A percentile compares a stretch with the other conserved stretches of the same genome.
Evolutionary conservation across 2,113 vertebrate species (phyloP).

Genomic region (Tetrax tetrax): DNA sequence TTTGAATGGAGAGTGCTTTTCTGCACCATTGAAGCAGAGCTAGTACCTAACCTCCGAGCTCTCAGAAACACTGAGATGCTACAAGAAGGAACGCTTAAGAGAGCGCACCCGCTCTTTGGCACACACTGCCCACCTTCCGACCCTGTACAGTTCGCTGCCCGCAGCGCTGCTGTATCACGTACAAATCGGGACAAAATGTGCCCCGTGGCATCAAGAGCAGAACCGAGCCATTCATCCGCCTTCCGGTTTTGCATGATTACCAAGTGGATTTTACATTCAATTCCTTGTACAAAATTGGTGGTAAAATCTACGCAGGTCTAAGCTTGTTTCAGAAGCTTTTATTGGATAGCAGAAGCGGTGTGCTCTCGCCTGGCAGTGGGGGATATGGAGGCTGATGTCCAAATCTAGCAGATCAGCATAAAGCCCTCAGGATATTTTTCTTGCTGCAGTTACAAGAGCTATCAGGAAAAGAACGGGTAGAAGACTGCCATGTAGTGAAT

Average conservation of each 20-base stretch:
- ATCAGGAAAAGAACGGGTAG: background rate
- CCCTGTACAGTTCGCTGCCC: background rate
- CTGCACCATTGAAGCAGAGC: background rate
- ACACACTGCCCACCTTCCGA: rapidly evolving
- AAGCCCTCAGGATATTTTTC: slow-evolving; percentile 45
- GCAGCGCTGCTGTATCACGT: background rate
- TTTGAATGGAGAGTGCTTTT: slow-evolving; percentile 44
- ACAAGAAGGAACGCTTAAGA: background rate
- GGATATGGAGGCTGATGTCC: background rate
- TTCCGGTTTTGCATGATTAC: background rate
- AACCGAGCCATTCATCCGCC: background rate
- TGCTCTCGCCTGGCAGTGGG: rapidly evolving
- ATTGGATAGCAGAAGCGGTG: background rate
- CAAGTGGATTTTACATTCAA: background rate
- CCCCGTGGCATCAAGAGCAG: rapidly evolving
- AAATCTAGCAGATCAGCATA: slow-evolving; percentile 35
- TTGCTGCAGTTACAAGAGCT: slow-evolving; percentile 27
- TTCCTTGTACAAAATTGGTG: background rate
- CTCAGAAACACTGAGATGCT: background rate
- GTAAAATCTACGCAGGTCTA: background rate
- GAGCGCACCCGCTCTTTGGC: background rate
- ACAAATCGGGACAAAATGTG: background rate
- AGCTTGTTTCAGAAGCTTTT: background rate
- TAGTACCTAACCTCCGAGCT: background rate
- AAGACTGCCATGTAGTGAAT: background rate